Conservation (phyloP, 1,140 invertebrate species). For the Lepidurus arcticus region DNA sequence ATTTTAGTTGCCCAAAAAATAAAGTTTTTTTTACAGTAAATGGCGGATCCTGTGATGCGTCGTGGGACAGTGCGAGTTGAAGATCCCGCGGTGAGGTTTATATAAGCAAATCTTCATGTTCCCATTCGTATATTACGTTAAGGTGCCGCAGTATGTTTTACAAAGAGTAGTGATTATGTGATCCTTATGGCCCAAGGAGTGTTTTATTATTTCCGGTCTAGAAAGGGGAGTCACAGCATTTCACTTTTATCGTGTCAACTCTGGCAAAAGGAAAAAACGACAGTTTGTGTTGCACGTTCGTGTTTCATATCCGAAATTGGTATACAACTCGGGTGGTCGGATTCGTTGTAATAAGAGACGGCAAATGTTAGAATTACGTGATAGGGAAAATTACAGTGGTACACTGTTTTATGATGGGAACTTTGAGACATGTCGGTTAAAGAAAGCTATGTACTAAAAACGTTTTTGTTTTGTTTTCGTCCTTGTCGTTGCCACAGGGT, state of each 20-base stretch:
- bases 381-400: background rate
- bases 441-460: background rate
- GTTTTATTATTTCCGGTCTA: background rate
- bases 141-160: background rate
- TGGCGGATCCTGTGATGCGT: background rate
- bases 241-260: background rate
- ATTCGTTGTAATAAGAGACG: conserved; percentile 11
- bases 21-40: background rate
- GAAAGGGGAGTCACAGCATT: background rate
- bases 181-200: background rate
- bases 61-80: background rate
- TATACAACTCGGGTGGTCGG: conserved; percentile 7
- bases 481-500: background rate
- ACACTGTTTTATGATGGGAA: conserved; percentile 11
- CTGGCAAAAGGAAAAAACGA: background rate
- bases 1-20: background rate
- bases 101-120: background rate
- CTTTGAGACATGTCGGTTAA: background rate
- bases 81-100: background rate
- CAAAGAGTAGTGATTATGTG: background rate
- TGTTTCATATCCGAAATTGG: conserved; percentile 13
- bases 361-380: conserved; percentile 11
- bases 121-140: background rate
- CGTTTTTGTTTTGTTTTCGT: conserved; percentile 9
- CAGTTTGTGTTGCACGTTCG: background rate